Percentiles rank a stretch among this genome's conserved stretches.
Evolutionary conservation across 2,888 invertebrate genomes (phyloP).

Genomic region (Amphimallon solstitiale): DNA sequence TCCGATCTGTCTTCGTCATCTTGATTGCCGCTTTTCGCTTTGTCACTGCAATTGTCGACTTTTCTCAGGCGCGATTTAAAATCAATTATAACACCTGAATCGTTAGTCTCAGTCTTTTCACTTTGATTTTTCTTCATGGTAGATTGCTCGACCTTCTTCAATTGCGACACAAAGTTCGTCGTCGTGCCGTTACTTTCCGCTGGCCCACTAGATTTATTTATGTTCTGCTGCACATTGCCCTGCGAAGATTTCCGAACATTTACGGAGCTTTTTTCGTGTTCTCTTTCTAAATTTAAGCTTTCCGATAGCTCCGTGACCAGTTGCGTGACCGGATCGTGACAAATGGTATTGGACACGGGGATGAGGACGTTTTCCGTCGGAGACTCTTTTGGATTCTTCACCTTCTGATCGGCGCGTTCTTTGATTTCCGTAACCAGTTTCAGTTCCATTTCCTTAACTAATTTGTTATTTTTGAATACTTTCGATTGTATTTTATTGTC

Average conservation of each 20-base stretch:
- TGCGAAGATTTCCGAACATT: slow-evolving; percentile 48
- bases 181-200: slow-evolving; percentile 51
- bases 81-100: slow-evolving; percentile 76
- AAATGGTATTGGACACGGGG: slow-evolving; percentile 65
- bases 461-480: slow-evolving; percentile 66
- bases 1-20: slow-evolving; percentile 49
- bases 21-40: slow-evolving; percentile 57
- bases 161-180: slow-evolving; percentile 70
- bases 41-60: slow-evolving; percentile 71
- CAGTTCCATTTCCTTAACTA: slow-evolving; percentile 85
- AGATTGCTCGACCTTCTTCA: slow-evolving; percentile 77
- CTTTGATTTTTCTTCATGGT: slow-evolving; percentile 58
- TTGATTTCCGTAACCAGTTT: slow-evolving; percentile 87
- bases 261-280: slow-evolving; percentile 62
- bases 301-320: slow-evolving; percentile 87
- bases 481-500: slow-evolving; percentile 54
- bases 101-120: slow-evolving; percentile 67
- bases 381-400: slow-evolving; percentile 67
- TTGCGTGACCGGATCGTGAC: slow-evolving; percentile 80
- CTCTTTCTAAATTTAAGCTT: slow-evolving; percentile 75
- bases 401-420: slow-evolving; percentile 77
- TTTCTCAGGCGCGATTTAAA: slow-evolving; percentile 86
- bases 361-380: slow-evolving; percentile 59
- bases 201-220: slow-evolving; percentile 34
- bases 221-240: slow-evolving; percentile 36